A percentile compares a stretch with the other conserved stretches of the same genome.
Conservation (phyloP, 2,797 vertebrate genomes). For the Acrocephalus scirpaceus region DNA sequence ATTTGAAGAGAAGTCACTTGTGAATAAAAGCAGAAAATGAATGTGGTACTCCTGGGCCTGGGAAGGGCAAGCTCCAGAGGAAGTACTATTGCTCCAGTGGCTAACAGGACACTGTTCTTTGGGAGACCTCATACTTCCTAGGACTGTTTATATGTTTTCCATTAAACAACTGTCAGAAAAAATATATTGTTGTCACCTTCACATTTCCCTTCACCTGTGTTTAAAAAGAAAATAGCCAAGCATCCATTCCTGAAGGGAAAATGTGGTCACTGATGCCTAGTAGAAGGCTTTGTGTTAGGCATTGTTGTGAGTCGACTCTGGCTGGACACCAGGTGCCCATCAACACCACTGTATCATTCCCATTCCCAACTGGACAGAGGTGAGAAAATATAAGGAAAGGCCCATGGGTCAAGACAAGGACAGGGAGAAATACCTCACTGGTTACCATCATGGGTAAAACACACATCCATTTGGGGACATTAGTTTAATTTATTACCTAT, state of each 20-base stretch:
- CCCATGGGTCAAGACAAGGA: not conserved
- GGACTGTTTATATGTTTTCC: not conserved
- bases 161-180: conserved; percentile 21
- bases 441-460: not conserved
- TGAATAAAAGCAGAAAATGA: not conserved
- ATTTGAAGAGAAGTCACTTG: not conserved
- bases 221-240: not conserved
- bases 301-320: not conserved
- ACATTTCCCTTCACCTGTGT: not conserved
- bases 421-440: not conserved
- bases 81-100: not conserved
- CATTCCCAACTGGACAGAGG: not conserved
- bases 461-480: too few relatives aligned
- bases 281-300: not conserved
- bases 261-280: not conserved
- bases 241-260: not conserved
- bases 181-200: not conserved
- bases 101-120: not conserved
- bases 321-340: not conserved
- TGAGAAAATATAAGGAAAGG: not conserved
- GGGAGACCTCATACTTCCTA: not conserved
- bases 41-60: not conserved
- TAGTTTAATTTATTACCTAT: not conserved
- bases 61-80: not conserved
- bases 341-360: not conserved